Conservation (phyloP, 2,888 invertebrate species). For the Parasteatoda lunata region DNA sequence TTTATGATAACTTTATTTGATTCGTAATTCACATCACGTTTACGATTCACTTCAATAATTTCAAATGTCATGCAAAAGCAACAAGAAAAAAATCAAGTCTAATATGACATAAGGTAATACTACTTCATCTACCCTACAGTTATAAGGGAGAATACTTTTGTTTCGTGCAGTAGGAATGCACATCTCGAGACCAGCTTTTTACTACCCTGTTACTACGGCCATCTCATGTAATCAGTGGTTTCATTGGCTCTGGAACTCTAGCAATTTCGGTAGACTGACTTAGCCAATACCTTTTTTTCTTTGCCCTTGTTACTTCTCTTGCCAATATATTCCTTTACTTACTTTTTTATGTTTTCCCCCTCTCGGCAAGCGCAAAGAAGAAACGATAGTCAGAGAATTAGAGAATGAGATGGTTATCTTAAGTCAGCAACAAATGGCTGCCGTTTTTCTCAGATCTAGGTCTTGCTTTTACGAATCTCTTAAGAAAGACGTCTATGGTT, state of each 20-base stretch:
- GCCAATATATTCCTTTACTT: constrained; percentile 10
- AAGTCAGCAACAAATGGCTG: constrained; percentile 60
- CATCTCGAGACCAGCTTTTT: constrained; percentile 14
- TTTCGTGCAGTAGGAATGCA: no score
- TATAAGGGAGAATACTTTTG: no score
- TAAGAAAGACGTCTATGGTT: no score
- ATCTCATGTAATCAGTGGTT: constrained; percentile 65
- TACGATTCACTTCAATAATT: no score
- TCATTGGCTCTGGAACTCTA: constrained; percentile 61
- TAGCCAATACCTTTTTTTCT: not conserved
- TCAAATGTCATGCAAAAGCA: no score
- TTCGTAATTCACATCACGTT: no score
- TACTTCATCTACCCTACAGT: no score
- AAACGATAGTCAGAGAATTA: constrained; percentile 55
- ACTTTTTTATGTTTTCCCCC: not conserved
- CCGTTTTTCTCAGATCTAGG: constrained; percentile 13
- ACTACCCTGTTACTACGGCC: constrained; percentile 51
- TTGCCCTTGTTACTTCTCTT: not conserved
- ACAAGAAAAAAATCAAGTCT: no score
- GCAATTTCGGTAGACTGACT: constrained; percentile 36
- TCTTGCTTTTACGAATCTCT: no score
- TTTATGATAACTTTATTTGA: no score
- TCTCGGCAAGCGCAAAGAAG: constrained; percentile 33
- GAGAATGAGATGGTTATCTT: constrained; percentile 61
- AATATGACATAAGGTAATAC: no score